Evolutionary conservation across 1,140 invertebrate species (phyloP).

Genomic region (Drosophila lowei): DNA sequence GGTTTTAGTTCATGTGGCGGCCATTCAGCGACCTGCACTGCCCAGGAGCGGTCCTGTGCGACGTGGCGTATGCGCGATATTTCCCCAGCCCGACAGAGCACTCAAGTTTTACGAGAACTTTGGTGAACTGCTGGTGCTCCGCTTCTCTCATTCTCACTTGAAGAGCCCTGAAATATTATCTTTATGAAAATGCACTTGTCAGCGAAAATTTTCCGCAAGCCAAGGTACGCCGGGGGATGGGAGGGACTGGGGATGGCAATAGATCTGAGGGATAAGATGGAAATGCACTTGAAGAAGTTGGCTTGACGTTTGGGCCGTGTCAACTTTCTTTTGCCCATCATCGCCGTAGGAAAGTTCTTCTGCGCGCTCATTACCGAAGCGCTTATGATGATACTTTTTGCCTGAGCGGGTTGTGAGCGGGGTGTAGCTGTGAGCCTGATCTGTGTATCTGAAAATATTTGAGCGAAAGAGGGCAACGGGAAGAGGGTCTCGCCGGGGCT

Average conservation of each 20-base stretch:
- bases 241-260: background rate
- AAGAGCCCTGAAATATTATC: conserved; percentile 41
- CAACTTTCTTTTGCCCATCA: too few relatives aligned
- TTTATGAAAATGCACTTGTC: conserved; percentile 69
- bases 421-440: conserved; percentile 7
- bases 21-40: conserved; percentile 56
- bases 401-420: conserved; percentile 15
- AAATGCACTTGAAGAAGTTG: conserved; percentile 30
- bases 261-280: background rate
- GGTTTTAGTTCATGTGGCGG: background rate
- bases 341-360: background rate
- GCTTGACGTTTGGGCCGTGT: conserved; percentile 6
- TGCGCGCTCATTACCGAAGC: conserved; percentile 57
- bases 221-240: background rate
- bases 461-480: background rate
- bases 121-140: background rate
- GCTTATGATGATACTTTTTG: conserved; percentile 75
- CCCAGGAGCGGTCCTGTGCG: conserved; percentile 17
- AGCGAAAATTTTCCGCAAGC: conserved; percentile 41
- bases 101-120: background rate
- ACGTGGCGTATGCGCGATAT: conserved; percentile 49
- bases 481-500: too few relatives aligned
- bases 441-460: conserved; percentile 29
- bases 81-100: background rate
- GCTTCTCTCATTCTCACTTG: too few relatives aligned